Base-by-base conservation (phyloP, 37 sponge, comb jelly and placozoan genomes). In the Spongia lamella region DNA sequence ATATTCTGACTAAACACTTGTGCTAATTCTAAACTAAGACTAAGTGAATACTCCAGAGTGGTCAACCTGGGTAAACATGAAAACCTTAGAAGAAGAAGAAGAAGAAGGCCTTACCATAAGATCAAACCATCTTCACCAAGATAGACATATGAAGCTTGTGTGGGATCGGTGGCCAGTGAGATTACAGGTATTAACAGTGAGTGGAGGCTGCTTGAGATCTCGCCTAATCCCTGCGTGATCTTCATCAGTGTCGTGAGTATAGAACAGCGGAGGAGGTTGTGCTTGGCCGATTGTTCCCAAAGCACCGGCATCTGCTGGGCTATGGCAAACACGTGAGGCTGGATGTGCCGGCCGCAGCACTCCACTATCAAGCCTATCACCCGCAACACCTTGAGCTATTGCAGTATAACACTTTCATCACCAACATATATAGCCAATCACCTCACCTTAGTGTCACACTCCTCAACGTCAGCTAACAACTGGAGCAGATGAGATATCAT, bases 51-150 rank as follows among this genome's bases (percentile, higher is more conserved):
- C 37, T 70, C 61, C 61, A 91, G 49, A 6, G 74, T 76, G 21
- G 78, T 38, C 17, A 79, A 40, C 89, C 89, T 89, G 70, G 9
- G 25, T 53, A 33, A 7, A 32, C 21, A 64, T 21, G 39, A 22
- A 25, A 7, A 64, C 33, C 24, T 26, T 29, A 70, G 16, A 63
- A n/a, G 13, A 67, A 53, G 21, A 11, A 11, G n/a, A 67, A 13
- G 0, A 24, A 33, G 21, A 21, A 7, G 11, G 26, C 32, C 64
- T 61, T 38, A 83, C 92, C 92, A 91, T 27, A 91, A 53, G 21
- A 55, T 71, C 24, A 91, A 77, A 29, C 84, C 92, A 68, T 82
- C 88, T 33, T 91, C 92, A 16, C 76, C 84, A 24, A 91, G 60
- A 39, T 86, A 86, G 0, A 91, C 72, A 60, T 91, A 88, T 24